Conservation (phyloP, 2,888 invertebrate genomes). For the Thereva unica region DNA sequence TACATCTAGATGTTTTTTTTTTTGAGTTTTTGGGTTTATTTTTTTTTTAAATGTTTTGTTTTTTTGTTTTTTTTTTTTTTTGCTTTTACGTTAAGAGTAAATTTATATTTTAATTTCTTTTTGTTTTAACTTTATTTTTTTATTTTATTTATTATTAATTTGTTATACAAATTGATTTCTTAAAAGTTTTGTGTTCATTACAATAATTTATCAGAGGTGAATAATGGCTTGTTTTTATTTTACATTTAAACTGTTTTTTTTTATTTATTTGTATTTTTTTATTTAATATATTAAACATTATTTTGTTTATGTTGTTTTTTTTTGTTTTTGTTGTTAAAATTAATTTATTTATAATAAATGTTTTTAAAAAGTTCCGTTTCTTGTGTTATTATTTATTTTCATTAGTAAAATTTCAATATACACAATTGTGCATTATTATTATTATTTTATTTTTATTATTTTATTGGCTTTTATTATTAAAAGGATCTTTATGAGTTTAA, state of each 20-base stretch:
- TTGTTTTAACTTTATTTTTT: slow-evolving; percentile 15
- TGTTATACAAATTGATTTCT: slow-evolving; percentile 23
- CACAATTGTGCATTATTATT: no score
- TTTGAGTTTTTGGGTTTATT: slow-evolving; percentile 1
- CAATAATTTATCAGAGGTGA: slow-evolving; percentile 5
- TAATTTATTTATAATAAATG: no score
- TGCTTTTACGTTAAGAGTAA: no score
- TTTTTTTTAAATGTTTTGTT: no score
- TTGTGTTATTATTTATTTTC: no score
- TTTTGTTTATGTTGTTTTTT: not conserved
- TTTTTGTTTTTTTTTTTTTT: slow-evolving; percentile 8
- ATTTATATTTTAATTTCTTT: slow-evolving; percentile 21
- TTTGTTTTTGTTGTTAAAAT: not conserved
- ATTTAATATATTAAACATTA: not conserved
- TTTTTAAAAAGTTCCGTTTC: no score
- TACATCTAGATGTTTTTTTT: slow-evolving; percentile 32
- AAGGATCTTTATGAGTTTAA: no score
- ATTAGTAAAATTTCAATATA: no score
- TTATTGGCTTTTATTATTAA: no score
- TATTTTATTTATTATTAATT: slow-evolving; percentile 9
- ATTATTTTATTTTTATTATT: no score
- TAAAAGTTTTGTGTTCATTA: not conserved
- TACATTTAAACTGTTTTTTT: slow-evolving; percentile 7
- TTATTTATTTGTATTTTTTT: not conserved
- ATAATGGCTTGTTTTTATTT: not conserved